Evolutionary conservation across 2,797 vertebrate genomes (phyloP).

Genomic region (Onychomys torridus): DNA sequence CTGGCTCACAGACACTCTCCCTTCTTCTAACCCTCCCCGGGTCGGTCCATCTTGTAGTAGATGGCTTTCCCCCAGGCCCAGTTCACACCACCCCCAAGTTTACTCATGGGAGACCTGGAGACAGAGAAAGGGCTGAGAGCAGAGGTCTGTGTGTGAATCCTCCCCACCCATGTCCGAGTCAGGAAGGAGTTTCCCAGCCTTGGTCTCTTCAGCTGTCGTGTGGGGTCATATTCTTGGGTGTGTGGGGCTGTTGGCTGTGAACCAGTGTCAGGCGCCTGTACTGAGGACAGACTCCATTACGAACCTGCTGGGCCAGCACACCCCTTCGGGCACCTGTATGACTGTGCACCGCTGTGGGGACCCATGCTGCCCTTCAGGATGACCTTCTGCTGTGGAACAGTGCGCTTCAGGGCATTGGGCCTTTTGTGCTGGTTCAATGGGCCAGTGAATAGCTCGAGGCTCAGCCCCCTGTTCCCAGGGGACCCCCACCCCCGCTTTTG

Average conservation of each 20-base stretch:
- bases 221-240: neutral
- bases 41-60: neutral
- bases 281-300: accelerated
- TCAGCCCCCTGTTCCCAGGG: constrained; percentile 54
- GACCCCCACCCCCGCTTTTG: neutral
- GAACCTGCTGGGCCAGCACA: neutral
- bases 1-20: neutral
- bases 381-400: neutral
- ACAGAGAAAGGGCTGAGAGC: neutral
- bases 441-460: constrained; percentile 51
- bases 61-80: neutral
- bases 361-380: neutral
- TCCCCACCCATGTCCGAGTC: neutral
- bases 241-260: neutral
- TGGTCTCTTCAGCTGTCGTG: neutral
- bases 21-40: too few relatives aligned
- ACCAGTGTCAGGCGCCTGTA: neutral
- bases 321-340: accelerated
- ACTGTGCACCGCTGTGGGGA: neutral
- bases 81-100: neutral
- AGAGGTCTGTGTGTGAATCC: neutral
- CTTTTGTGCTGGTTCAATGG: constrained; percentile 68
- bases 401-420: neutral
- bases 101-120: neutral
- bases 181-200: neutral